Evolutionary conservation across 92 coral and sea anemone species (phyloP).

Genomic region (Chrysogorgia sp.): DNA sequence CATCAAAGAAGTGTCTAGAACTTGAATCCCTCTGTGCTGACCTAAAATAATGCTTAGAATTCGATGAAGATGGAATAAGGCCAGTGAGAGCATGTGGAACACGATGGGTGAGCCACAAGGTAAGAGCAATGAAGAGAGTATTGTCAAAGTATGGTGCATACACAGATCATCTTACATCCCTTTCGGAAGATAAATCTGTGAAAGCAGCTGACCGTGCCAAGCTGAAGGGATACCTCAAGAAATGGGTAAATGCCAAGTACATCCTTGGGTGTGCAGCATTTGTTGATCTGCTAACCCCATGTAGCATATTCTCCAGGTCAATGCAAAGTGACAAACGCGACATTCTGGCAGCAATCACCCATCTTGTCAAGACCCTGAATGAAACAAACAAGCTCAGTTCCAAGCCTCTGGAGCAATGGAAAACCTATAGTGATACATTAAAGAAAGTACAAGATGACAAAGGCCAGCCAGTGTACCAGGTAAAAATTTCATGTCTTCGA

Average conservation of each 20-base stretch:
- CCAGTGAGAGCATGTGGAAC: constrained; percentile 20
- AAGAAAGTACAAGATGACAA: constrained; percentile 58
- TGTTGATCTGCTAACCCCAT: constrained; percentile 47
- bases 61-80: constrained; percentile 19
- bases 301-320: constrained; percentile 25
- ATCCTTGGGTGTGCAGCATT: constrained; percentile 44
- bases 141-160: constrained; percentile 60
- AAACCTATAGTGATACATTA: constrained; percentile 39
- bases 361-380: constrained; percentile 31
- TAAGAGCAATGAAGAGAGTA: constrained; percentile 19
- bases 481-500: constrained; percentile 24
- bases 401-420: constrained; percentile 41
- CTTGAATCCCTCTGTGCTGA: constrained; percentile 23
- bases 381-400: constrained; percentile 39
- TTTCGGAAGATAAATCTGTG: constrained; percentile 63
- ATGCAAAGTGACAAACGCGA: constrained; percentile 16
- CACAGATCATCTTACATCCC: constrained; percentile 64
- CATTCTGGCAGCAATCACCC: constrained; percentile 34
- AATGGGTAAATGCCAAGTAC: constrained; percentile 57
- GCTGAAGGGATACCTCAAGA: constrained; percentile 64
- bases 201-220: constrained; percentile 70
- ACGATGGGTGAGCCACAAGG: constrained; percentile 28
- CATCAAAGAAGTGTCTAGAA: constrained; percentile 21
- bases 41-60: constrained; percentile 17
- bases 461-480: constrained; percentile 66